A percentile compares a stretch with the other conserved stretches of the same genome.
Conservation (phyloP, 2,797 vertebrate genomes). For the Todus mexicanus region DNA sequence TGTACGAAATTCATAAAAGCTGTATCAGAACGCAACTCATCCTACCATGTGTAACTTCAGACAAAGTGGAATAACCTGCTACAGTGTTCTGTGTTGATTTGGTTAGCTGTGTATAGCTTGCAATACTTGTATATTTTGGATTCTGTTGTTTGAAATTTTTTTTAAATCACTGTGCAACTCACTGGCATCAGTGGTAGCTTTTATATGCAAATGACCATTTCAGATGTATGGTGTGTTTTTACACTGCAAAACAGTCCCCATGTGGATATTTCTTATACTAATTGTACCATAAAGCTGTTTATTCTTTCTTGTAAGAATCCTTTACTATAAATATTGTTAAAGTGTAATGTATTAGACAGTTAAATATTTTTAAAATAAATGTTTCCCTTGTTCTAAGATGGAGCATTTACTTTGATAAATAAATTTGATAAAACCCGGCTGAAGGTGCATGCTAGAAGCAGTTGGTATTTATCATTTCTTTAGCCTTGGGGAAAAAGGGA, state of each 20-base stretch:
- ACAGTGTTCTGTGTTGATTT: conserved; percentile 75
- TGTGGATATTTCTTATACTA: conserved; percentile 90
- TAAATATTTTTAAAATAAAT: conserved; percentile 99
- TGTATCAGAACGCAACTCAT: conserved; percentile 74
- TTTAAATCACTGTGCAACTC: conserved; percentile 79
- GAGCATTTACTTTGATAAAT: conserved; percentile 68
- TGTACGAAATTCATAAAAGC: conserved; percentile 74
- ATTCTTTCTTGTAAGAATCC: conserved; percentile 97
- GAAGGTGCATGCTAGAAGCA: conserved; percentile 38
- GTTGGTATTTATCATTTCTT: conserved; percentile 6
- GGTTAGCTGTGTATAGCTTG: conserved; percentile 79
- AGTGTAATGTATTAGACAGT: conserved; percentile 97
- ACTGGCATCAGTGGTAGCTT: conserved; percentile 81
- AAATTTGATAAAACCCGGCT: conserved; percentile 58
- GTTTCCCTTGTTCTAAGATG: conserved; percentile 86
- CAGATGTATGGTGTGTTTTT: conserved; percentile 90
- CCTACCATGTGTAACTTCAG: conserved; percentile 75
- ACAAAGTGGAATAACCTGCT: conserved; percentile 78
- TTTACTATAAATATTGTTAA: conserved; percentile 95
- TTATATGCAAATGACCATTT: conserved; percentile 83
- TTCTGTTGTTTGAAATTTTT: conserved; percentile 76
- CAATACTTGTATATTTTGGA: conserved; percentile 83
- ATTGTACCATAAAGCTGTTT: conserved; percentile 96
- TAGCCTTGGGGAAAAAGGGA: background rate
- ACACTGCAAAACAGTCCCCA: conserved; percentile 86